Percentiles rank a stretch among this genome's conserved stretches.
These are phyloP conservation scores for Colletes collaris DNA, from an alignment of 2,888 invertebrate genomes.

Conservation along the genomic window DNA sequence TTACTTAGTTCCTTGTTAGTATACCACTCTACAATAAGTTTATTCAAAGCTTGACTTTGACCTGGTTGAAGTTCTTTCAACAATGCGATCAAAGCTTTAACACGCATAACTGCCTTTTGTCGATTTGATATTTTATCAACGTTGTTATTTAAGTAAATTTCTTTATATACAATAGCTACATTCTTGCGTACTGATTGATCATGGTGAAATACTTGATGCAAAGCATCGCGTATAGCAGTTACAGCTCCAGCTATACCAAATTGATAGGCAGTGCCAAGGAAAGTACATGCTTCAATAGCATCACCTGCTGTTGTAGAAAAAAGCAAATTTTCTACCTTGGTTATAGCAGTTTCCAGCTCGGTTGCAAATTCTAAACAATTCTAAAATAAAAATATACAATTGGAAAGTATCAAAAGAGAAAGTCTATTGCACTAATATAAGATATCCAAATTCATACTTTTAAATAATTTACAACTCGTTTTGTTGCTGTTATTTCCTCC, in stretches of 20 bases:
- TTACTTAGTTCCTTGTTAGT: conserved; percentile 70
- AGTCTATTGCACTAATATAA: background rate
- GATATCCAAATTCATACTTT: conserved; percentile 84
- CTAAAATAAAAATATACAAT: conserved; percentile 74
- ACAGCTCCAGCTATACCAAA: conserved; percentile 91
- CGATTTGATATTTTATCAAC: conserved; percentile 68
- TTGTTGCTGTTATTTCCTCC: conserved; percentile 86
- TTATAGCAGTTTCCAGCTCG: conserved; percentile 84
- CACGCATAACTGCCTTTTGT: conserved; percentile 71
- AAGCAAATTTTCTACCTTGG: conserved; percentile 89
- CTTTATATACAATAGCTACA: conserved; percentile 76
- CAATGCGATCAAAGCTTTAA: conserved; percentile 74
- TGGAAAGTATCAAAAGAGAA: background rate
- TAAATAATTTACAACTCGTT: conserved; percentile 88
- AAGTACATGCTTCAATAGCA: conserved; percentile 94
- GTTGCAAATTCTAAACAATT: conserved; percentile 84
- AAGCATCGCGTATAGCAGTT: conserved; percentile 84
- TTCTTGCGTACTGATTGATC: conserved; percentile 79
- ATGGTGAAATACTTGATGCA: conserved; percentile 76
- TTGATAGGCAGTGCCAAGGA: conserved; percentile 92
- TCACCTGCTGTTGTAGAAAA: conserved; percentile 90
- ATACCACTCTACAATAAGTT: conserved; percentile 76
- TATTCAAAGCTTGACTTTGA: conserved; percentile 75
- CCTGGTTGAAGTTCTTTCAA: conserved; percentile 74
- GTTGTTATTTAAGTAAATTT: conserved; percentile 72